Evolutionary conservation across 2,113 vertebrate genomes (phyloP).

Genomic region (Onychostoma macrolepis): DNA sequence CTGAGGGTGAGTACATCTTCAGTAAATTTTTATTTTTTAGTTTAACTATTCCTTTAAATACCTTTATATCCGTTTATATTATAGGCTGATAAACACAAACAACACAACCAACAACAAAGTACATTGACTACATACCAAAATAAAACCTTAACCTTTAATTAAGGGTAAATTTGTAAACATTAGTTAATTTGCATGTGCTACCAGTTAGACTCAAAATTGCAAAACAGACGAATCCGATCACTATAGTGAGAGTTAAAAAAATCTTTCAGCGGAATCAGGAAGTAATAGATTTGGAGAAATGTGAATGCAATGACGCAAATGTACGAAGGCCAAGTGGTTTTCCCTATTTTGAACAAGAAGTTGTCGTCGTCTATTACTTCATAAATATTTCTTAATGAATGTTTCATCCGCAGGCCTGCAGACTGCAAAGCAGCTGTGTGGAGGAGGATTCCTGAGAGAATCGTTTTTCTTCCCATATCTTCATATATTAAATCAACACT

Average conservation of each 20-base stretch:
- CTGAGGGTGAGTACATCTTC: no score
- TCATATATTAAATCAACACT: constrained; percentile 32
- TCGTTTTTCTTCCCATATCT: neutral
- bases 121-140: no score
- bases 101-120: no score
- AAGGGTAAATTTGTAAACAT: no score
- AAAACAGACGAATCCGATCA: neutral
- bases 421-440: constrained; percentile 16
- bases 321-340: neutral
- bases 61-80: no score
- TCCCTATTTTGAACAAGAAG: neutral
- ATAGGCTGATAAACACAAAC: no score
- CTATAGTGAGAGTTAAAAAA: neutral
- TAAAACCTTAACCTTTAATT: no score
- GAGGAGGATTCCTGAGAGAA: neutral
- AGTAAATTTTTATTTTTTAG: no score
- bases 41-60: no score
- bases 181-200: neutral
- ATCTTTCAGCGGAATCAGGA: neutral
- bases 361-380: neutral
- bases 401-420: neutral
- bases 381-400: constrained; percentile 4
- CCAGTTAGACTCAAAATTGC: neutral
- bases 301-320: neutral
- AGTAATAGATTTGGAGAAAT: constrained; percentile 2